A percentile compares a stretch with the other conserved stretches of the same genome.
Evolutionary conservation across 92 coral and sea anemone genomes (phyloP).

Genomic region (Epizoanthus fatuus): DNA sequence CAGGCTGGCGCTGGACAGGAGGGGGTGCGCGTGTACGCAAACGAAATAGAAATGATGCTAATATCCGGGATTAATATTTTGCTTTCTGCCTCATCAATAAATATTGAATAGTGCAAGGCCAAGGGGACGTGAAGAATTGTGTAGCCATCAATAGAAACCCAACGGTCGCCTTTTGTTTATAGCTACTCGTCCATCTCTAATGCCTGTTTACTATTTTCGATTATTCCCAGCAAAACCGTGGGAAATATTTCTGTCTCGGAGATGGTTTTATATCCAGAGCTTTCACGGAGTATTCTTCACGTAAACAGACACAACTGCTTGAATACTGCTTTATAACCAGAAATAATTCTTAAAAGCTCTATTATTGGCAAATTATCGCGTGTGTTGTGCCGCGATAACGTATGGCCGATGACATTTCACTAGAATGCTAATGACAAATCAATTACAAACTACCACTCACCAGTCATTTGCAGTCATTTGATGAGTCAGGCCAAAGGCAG

Average conservation of each 20-base stretch:
- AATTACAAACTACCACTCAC: no score
- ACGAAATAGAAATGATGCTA: no score
- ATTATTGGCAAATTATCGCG: constrained; percentile 10
- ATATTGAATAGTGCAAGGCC: no score
- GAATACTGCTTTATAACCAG: neutral
- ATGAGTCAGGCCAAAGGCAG: neutral
- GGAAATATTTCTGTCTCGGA: neutral
- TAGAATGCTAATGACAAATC: constrained; percentile 16
- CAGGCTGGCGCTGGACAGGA: no score
- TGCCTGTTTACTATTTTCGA: constrained; percentile 8
- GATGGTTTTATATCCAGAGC: neutral
- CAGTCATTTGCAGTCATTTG: no score
- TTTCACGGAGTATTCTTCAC: neutral
- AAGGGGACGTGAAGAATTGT: neutral
- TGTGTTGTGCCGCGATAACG: neutral
- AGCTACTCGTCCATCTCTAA: constrained; percentile 4
- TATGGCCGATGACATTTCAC: constrained; percentile 9
- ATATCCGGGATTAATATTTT: no score
- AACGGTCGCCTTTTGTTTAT: constrained; percentile 40
- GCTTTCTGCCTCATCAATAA: no score
- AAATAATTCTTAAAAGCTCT: neutral
- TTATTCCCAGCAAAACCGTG: neutral
- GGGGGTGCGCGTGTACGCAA: no score
- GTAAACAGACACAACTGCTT: neutral
- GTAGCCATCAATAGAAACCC: constrained; percentile 5